Conservation (phyloP, 2,797 vertebrate species). For the Scleropages formosus region DNA sequence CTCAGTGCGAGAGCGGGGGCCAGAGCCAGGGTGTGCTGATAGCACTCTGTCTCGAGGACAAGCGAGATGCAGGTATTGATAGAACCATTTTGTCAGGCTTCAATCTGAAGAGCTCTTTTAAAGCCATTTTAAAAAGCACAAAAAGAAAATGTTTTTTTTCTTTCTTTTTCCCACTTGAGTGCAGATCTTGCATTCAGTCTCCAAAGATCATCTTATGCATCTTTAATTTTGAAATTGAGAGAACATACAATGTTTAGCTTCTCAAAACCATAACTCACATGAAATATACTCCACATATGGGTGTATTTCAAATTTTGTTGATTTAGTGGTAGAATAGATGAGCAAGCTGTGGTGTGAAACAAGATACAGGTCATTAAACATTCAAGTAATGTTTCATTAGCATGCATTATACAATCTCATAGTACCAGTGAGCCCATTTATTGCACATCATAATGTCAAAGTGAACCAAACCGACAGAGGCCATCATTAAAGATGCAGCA, state of each 20-base stretch:
- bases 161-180: neutral
- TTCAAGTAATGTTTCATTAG: slow-evolving; percentile 27
- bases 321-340: neutral
- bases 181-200: neutral
- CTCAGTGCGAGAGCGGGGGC: neutral
- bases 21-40: neutral
- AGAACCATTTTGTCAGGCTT: neutral
- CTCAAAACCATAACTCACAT: neutral
- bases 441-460: slow-evolving; percentile 3
- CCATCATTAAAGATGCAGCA: neutral
- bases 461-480: slow-evolving; percentile 13
- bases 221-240: neutral
- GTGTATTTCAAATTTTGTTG: neutral
- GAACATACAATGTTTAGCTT: neutral
- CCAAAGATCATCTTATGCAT: neutral
- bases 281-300: neutral
- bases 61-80: neutral
- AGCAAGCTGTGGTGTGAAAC: neutral
- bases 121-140: neutral
- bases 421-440: slow-evolving; percentile 17
- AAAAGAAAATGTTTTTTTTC: neutral
- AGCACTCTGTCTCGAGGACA: neutral
- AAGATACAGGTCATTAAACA: slow-evolving; percentile 19
- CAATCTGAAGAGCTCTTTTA: neutral
- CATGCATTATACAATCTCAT: slow-evolving; percentile 18